These are phyloP conservation scores for Leptatherina wallacei DNA, from an alignment of 2,797 vertebrate species.

Conservation along the genomic window DNA sequence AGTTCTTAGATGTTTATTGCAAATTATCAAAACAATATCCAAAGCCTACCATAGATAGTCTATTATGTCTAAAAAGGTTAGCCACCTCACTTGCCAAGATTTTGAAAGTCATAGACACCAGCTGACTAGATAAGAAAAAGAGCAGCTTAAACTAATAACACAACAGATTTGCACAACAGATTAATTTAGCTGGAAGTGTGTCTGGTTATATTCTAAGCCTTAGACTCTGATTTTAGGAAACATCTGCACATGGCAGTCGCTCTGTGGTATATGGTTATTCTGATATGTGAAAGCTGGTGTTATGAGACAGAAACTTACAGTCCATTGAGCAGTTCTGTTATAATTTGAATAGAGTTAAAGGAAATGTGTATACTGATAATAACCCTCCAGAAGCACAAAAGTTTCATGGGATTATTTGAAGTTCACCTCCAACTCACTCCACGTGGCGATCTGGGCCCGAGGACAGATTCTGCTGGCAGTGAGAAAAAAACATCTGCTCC, in stretches of 20 bases:
- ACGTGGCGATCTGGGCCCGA: conserved; percentile 75
- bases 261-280: neutral
- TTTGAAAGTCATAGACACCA: neutral
- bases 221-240: conserved; percentile 5
- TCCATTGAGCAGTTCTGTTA: conserved; percentile 2
- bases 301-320: conserved; percentile 8
- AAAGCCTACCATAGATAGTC: neutral
- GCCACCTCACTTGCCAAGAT: neutral
- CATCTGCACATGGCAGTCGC: conserved; percentile 18
- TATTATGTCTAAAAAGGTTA: neutral
- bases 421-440: conserved; percentile 56
- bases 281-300: conserved; percentile 11
- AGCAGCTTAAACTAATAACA: neutral
- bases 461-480: conserved; percentile 73
- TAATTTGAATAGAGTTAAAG: conserved; percentile 8
- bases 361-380: neutral
- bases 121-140: neutral
- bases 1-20: neutral
- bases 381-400: neutral
- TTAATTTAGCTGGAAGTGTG: conserved; percentile 2
- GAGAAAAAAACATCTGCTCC: conserved; percentile 80
- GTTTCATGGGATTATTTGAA: conserved; percentile 40
- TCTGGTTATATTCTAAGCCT: neutral
- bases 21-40: neutral
- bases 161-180: neutral